These are phyloP conservation scores for Apodemia mormo DNA, from an alignment of 2,888 invertebrate species.

Conservation along the genomic window DNA sequence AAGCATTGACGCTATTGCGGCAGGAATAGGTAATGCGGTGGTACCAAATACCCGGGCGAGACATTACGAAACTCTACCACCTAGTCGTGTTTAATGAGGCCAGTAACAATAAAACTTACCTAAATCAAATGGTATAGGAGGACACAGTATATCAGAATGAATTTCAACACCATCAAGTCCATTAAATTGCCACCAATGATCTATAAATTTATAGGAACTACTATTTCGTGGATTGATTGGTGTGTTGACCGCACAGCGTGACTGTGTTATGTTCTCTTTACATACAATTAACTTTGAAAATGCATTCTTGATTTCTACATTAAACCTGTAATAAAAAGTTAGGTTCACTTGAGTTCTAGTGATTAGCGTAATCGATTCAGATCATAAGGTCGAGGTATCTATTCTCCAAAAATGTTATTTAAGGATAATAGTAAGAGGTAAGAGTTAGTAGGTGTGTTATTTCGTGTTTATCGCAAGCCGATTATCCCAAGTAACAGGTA, in stretches of 20 bases:
- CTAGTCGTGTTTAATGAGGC: background rate
- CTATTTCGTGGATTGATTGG: background rate
- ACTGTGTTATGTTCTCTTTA: background rate
- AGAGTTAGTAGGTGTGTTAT: no score
- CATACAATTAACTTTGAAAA: background rate
- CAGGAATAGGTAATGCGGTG: no score
- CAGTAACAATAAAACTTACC: conserved; percentile 11
- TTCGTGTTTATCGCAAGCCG: no score
- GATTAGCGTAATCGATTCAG: no score
- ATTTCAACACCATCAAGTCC: background rate
- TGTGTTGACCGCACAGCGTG: background rate
- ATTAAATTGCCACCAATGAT: background rate
- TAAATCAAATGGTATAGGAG: conserved; percentile 22
- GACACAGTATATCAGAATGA: conserved; percentile 18
- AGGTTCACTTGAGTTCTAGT: background rate
- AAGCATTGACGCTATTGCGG: no score
- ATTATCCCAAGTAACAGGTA: no score
- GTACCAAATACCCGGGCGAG: no score
- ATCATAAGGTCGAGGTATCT: no score
- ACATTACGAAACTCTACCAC: no score
- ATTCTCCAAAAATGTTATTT: no score
- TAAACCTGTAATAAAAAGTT: background rate
- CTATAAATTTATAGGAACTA: background rate
- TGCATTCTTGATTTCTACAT: background rate
- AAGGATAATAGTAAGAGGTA: no score